Base-by-base conservation (phyloP, 2,113 vertebrate genomes). In the Chrysochloris asiatica region DNA sequence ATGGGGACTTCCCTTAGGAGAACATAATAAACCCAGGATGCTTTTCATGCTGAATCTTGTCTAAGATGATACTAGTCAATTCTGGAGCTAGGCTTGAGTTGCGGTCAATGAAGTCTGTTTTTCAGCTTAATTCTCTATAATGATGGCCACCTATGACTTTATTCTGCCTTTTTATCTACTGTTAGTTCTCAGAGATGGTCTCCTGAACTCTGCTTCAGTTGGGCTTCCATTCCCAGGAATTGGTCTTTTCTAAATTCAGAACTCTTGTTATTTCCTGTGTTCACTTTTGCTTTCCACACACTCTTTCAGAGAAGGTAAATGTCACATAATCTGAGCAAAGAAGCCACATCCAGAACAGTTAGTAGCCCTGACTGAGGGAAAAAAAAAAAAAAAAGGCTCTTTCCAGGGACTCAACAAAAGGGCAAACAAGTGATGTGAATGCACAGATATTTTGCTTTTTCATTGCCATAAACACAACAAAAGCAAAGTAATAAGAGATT, bases 281-380 rank as follows among this genome's bases (percentile, higher is more conserved):
- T 43, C 63, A 41, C 24, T 75, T 59, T 92, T 30, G 21, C 77
- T 59, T 2, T 87, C n/a, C 24, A 73, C 54, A 78, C 2, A 80
- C 67, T 93, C 36, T 72, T 84, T 89, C 14, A 63, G 76, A 92
- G 48, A 91, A 79, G 48, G 82, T 88, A 43, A 65, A 52, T 83
- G 12, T 71, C 36, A 45, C 26, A 33, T 6, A 4, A 24, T 91
- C 21, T 56, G 76, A 94, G 50, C 50, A 83, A 67, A 93, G n/a
- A 89, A 84, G 43, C 33, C 50, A 89, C 26, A 30, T 85, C 85
- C 16, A n/a, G 33, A 80, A 14, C 36, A 41, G 38, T 24, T 38
- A 67, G 21, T 33, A 9, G 38, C 28, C 38, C 38, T 61, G 16
- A 45, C 38, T 43, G n/a, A n/a, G n/a, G n/a, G n/a, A n/a, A n/a